Percentiles rank a stretch among this genome's conserved stretches.
Conservation (phyloP, 2,888 invertebrate species). For the Melanchra persicariae region DNA sequence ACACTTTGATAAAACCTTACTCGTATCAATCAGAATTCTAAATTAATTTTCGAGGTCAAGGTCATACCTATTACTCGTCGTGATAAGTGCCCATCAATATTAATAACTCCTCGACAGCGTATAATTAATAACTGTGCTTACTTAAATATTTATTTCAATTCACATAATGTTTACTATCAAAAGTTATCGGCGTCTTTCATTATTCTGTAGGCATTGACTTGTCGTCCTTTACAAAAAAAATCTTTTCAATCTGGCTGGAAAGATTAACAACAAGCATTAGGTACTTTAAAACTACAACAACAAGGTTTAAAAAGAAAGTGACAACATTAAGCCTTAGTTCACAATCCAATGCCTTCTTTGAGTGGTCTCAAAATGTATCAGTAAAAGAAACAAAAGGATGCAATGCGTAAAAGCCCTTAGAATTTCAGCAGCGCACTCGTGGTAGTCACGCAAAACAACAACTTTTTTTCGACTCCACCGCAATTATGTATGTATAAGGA, state of each 20-base stretch:
- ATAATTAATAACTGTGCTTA: constrained; percentile 16
- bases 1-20: background rate
- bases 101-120: constrained; percentile 20
- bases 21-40: background rate
- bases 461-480: constrained; percentile 48
- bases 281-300: background rate
- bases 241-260: background rate
- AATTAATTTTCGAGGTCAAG: constrained; percentile 14
- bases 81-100: constrained; percentile 41
- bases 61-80: background rate
- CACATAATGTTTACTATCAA: constrained; percentile 4
- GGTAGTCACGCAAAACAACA: constrained; percentile 36
- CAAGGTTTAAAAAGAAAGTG: background rate
- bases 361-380: background rate
- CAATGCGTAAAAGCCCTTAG: background rate
- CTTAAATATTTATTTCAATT: constrained; percentile 23
- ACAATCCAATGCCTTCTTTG: background rate
- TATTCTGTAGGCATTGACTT: background rate
- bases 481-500: constrained; percentile 70
- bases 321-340: background rate
- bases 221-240: background rate
- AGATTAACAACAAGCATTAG: constrained; percentile 9
- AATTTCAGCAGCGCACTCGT: background rate
- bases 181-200: constrained; percentile 19
- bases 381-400: background rate